Evolutionary conservation across 53 echinoderm and acorn worm species (phyloP), one percentile per base, ranked within the genome.

Genomic region (Astropecten irregularis): DNA sequence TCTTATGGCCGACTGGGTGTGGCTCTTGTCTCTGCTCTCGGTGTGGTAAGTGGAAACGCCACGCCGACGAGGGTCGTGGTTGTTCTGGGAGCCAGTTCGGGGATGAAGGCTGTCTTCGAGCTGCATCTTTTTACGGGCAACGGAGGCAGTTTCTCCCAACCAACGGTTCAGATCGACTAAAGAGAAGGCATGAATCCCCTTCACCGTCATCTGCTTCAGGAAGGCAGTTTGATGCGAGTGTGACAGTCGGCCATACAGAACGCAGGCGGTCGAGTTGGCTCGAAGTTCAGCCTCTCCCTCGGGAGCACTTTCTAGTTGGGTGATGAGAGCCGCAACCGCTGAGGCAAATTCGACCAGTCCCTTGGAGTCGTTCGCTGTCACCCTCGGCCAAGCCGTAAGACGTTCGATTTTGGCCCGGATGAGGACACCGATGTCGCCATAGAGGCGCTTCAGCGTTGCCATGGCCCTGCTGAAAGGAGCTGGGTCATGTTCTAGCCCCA

Each of bases 191-290:
- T 66, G 1, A 22, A 66, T 39, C 0, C 40, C 19, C 66, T 39
- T 66, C 1, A 2, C 22, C n/a, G 16, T 32, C 66, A 66, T 38
- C 0, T 30, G 21, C 2, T 39, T 52, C 35, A 72, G 35, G 54
- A 72, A 72, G 0, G 52, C 33, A 0, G 73, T 72, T 19, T 72
- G 73, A 29, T 72, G 73, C 3, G 52, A 0, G 18, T 30, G 33
- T n/a, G 73, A 72, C 16, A 72, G 73, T 51, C 73, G 51, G 54
- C 53, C 21, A 22, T 72, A 72, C 34, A 72, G 53, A 20, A 72
- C 33, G 31, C 52, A 72, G 20, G 73, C 73, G 3, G 73, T 72
- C 0, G 73, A 72, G 36, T 72, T 72, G 27, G 69, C 66, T 20
- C 10, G n/a, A 20, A 66, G 40, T 20, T 66, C 66, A 2, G 66